Base-by-base conservation (phyloP, 1,140 invertebrate species). In the Lethocerus indicus region DNA sequence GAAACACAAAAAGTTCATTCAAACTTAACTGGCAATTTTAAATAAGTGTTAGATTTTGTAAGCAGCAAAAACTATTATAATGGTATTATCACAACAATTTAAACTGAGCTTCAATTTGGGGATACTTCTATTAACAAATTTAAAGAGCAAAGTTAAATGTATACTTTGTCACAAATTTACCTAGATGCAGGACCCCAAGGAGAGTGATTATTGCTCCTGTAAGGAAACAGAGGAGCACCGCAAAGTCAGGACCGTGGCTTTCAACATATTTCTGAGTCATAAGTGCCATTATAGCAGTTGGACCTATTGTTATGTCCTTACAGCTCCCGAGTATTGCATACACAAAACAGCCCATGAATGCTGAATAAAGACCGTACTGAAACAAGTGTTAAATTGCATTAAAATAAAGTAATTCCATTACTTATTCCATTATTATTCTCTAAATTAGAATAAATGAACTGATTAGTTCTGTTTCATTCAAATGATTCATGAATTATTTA, bases 291-390 rank as follows among this genome's bases (percentile, higher is more conserved):
- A 87, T 69, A 2, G 84, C 82, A 0, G 83, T 84, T 3, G 83
- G 84, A 1, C 83, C 83, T 20, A 87, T 80, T 55, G 84, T 89
- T 36, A 90, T 75, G 64, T 89, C 84, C 49, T 81, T 81, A 54
- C 81, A 79, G 2, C 81, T 86, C 3, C 88, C 87, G 59, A 91
- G 74, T 20, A 88, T 24, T 16, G 76, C 75, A 66, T 91, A 93
- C 7, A 89, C 70, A 56, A 90, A 79, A 55, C 81, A 79, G 2
- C 86, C 85, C 57, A 78, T 76, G 54, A 90, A 82, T 0, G 83
- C 80, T 14, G 85, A 82, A 64, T 91, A 91, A 4, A 92, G 67
- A 1, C 88, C 88, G 68, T 83, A 86, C 75, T 87, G 71, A 45
- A 74, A 74, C 27, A 53, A 54, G n/a, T 57, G 32, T 35, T 12